Base-by-base conservation (phyloP, 2,888 invertebrate species). In the Coenonympha glycerion region DNA sequence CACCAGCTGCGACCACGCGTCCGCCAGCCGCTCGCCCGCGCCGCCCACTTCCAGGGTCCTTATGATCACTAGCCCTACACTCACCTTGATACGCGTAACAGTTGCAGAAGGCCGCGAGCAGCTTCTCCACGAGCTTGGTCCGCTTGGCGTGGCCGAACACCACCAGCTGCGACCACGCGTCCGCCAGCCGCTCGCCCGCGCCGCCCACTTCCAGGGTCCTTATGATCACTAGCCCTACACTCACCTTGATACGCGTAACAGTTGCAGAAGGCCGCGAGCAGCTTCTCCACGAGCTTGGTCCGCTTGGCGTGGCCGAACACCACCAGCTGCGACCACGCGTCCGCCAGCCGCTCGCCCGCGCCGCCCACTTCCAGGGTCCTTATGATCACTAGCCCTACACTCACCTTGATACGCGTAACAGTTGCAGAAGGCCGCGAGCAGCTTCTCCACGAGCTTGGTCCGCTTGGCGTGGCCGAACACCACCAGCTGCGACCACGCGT, bases 251-350 rank as follows among this genome's bases (percentile, higher is more conserved):
- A 71, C 21, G 69, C 66, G 57, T 83, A 83, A 49, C 79, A 79
- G 60, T 60, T 75, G 63, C 62, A 63, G 89, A 95, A 90, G 4
- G 93, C 90, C 3, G 86, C 74, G 0, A 95, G 75, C 0, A 92
- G 69, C 3, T 76, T 71, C 42, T 87, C 87, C 0, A 93, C 66
- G 1, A 94, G 76, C 36, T 84, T 79, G 50, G 89, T 88, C 31
- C 92, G 88, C 55, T 88, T 86, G 0, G 88, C 85, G 59, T 91
- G 91, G 56, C 93, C 93, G 71, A 94, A 95, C 49, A 92, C 81
- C 0, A 93, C 84, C 64, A 95, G 89, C 62, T 96, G 94, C 0
- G 94, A 92, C 95, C 95, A 96, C 37, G 95, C 80, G 64, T 90
- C 89, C 0, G 95, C 93, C 44, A 96, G 73, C 19, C 92, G 84